These are phyloP conservation scores for Liolophura sinensis DNA, from an alignment of 1,140 invertebrate genomes.

Conservation along the genomic window DNA sequence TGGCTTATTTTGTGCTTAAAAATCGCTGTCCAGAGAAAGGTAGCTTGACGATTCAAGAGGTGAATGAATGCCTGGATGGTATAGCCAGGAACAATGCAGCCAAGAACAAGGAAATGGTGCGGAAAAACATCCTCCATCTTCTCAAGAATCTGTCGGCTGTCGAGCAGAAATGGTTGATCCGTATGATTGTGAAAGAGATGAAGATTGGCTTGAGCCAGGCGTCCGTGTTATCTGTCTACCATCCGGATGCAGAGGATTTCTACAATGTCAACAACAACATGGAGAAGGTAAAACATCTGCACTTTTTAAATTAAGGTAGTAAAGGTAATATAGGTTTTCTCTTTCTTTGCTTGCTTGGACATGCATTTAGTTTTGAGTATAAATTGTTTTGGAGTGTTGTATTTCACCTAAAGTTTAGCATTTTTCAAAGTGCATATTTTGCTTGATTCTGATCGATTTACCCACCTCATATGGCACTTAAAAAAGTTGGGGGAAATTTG, in stretches of 20 bases:
- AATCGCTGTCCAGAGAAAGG: constrained; percentile 65
- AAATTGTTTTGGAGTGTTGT: too few species aligned
- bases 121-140: constrained; percentile 62
- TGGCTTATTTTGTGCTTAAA: constrained; percentile 71
- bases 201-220: constrained; percentile 63
- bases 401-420: too few species aligned
- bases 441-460: too few species aligned
- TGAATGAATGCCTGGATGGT: constrained; percentile 73
- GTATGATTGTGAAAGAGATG: constrained; percentile 77
- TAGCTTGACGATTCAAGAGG: constrained; percentile 66
- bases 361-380: too few species aligned
- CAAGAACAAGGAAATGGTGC: constrained; percentile 60
- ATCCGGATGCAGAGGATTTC: constrained; percentile 79
- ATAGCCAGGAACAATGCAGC: constrained; percentile 66
- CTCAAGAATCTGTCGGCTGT: constrained; percentile 67
- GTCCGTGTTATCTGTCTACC: constrained; percentile 74
- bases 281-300: constrained; percentile 63
- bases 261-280: constrained; percentile 76
- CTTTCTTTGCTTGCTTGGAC: too few species aligned
- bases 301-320: too few species aligned
- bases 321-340: too few species aligned
- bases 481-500: too few species aligned
- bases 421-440: too few species aligned
- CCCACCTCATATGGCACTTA: too few species aligned
- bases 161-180: constrained; percentile 87